These are phyloP conservation scores for Prosapia bicincta DNA, from an alignment of 2,888 invertebrate species.

Conservation along the genomic window DNA sequence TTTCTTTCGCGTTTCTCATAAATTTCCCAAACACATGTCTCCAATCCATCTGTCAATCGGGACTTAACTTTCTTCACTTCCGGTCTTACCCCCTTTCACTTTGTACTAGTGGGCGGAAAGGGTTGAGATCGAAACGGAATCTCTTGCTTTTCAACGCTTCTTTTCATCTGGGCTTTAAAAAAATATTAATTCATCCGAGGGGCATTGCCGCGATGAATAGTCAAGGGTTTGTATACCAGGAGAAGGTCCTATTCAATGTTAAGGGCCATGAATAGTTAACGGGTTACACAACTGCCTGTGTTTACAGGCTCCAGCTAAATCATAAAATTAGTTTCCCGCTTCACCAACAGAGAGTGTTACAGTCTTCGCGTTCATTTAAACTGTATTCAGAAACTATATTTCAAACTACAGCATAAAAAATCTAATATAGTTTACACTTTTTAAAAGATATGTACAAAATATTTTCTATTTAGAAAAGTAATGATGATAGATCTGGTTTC, in stretches of 20 bases:
- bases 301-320: too few species aligned
- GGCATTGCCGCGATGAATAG: not conserved
- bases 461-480: too few species aligned
- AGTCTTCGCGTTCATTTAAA: too few species aligned
- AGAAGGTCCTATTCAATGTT: not conserved
- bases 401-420: too few species aligned
- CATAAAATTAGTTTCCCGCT: too few species aligned
- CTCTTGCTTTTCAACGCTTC: not conserved
- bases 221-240: not conserved
- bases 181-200: not conserved
- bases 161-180: not conserved
- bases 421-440: too few species aligned
- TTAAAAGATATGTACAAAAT: too few species aligned
- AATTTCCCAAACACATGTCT: not conserved
- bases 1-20: not conserved
- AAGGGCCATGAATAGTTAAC: not conserved
- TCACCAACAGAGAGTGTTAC: too few species aligned
- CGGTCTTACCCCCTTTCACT: not conserved
- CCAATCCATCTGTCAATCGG: not conserved
- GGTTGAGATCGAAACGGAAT: not conserved
- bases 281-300: not conserved
- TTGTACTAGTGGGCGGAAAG: not conserved
- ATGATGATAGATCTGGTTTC: too few species aligned
- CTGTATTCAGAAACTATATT: too few species aligned
- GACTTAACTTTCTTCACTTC: not conserved